phyloP scores from a whole-genome alignment of 92 coral and sea anemone genomes.

The Actinostola sp. region DNA sequence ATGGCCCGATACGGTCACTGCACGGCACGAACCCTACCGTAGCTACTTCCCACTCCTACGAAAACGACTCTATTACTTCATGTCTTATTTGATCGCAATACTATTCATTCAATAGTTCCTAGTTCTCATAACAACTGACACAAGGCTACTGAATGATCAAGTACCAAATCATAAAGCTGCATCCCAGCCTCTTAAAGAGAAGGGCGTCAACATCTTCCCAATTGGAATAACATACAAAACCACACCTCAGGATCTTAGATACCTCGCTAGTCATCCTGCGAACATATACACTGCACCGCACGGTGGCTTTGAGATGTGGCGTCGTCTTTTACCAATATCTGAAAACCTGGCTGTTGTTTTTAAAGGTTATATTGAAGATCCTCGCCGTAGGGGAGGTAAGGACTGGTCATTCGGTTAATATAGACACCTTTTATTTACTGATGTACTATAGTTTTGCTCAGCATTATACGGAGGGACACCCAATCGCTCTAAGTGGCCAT shows the following conservation, averaged over 20 bases:
- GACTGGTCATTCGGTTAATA: background rate
- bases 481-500: no score
- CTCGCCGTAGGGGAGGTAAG: background rate
- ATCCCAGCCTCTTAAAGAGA: constrained; percentile 49
- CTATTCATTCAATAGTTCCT: constrained; percentile 35
- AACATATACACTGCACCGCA: constrained; percentile 57
- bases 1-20: no score
- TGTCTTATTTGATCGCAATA: background rate
- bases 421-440: background rate
- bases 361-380: constrained; percentile 28
- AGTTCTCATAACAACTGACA: constrained; percentile 46
- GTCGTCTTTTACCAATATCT: constrained; percentile 28
- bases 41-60: background rate
- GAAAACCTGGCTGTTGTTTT: constrained; percentile 43
- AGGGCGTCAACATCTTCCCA: constrained; percentile 43
- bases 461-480: no score
- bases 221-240: constrained; percentile 46
- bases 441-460: no score
- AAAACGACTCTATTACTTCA: background rate
- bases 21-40: no score
- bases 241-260: constrained; percentile 37
- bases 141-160: constrained; percentile 23
- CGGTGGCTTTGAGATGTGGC: constrained; percentile 1
- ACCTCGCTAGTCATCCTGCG: constrained; percentile 43
- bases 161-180: constrained; percentile 35